Conservation (phyloP, 1,140 invertebrate species). For the Trichonephila clavata region DNA sequence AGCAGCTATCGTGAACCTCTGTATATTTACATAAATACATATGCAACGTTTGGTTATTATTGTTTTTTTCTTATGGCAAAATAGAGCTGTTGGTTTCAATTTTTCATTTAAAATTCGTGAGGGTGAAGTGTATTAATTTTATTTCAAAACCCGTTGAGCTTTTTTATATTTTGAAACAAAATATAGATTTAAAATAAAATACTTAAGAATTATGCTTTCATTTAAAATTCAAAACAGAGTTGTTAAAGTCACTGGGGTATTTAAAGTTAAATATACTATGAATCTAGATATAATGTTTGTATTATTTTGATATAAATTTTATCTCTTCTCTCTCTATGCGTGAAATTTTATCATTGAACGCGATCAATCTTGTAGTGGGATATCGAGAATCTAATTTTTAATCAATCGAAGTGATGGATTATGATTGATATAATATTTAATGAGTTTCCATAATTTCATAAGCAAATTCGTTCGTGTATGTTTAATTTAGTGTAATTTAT, state of each 20-base stretch:
- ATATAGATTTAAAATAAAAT: no score
- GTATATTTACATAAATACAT: conserved; percentile 19
- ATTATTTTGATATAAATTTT: background rate
- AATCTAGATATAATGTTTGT: background rate
- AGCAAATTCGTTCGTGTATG: background rate
- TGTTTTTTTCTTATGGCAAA: background rate
- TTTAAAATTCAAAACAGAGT: no score
- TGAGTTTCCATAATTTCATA: background rate
- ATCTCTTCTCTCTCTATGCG: no score
- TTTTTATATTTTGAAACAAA: no score
- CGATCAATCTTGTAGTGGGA: background rate
- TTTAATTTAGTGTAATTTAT: no score
- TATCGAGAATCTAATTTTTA: background rate
- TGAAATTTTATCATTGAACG: background rate
- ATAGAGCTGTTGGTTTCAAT: background rate
- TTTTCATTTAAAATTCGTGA: no score
- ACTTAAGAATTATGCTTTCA: no score
- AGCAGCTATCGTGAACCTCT: background rate
- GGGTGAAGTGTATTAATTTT: no score
- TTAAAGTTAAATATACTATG: background rate
- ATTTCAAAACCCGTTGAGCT: no score
- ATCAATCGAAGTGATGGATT: background rate
- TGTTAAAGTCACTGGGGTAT: no score
- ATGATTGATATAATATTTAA: background rate
- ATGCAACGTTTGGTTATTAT: background rate